phyloP scores from a whole-genome alignment of 2,113 vertebrate species.

The Callopanchax toddi region DNA sequence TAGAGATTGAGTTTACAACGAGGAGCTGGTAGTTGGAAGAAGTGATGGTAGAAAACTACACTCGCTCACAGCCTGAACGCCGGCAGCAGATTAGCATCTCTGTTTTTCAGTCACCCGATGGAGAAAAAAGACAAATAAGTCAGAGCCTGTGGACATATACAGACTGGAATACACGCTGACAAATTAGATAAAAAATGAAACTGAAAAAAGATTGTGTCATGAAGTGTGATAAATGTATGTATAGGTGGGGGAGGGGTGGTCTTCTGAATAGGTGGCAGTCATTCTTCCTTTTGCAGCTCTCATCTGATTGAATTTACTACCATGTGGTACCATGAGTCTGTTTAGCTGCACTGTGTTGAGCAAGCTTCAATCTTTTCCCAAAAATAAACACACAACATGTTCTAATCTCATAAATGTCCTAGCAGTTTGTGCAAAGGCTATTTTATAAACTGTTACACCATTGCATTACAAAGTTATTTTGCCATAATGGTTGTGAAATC shows the following conservation, averaged over 20 bases:
- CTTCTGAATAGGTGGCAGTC: background rate
- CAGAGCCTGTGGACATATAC: constrained; percentile 29
- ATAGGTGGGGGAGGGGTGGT: background rate
- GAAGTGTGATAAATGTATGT: background rate
- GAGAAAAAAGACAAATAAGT: background rate
- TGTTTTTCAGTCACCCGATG: background rate
- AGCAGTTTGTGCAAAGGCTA: too few relatives aligned
- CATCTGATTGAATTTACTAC: constrained; percentile 19
- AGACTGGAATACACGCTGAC: background rate
- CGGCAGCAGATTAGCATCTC: background rate
- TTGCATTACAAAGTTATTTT: too few relatives aligned
- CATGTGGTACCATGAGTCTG: background rate
- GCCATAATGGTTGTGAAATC: too few relatives aligned
- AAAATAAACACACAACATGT: too few relatives aligned
- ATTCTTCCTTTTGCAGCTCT: constrained; percentile 15
- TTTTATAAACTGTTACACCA: too few relatives aligned
- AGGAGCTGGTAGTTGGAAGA: too few relatives aligned
- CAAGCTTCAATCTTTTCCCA: too few relatives aligned
- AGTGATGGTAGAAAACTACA: too few relatives aligned
- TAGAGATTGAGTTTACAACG: too few relatives aligned
- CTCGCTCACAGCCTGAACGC: background rate
- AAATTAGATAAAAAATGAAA: too few relatives aligned
- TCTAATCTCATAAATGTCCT: too few relatives aligned
- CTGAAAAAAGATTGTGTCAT: background rate
- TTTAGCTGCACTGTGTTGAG: background rate